Base-by-base conservation (phyloP, 2,888 invertebrate genomes). In the Rotaria macrura region DNA sequence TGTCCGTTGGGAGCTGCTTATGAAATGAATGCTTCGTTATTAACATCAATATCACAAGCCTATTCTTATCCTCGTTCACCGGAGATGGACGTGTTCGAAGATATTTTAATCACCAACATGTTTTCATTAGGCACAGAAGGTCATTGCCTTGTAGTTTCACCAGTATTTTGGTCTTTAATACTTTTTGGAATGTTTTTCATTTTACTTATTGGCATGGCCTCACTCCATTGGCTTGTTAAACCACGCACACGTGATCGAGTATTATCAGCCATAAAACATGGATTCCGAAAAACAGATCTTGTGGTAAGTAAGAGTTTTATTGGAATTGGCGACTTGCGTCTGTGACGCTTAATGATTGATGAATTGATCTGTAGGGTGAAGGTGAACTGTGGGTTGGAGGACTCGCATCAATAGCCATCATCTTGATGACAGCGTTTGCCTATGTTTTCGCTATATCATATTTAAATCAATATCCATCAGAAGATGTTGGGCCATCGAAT, bases 51-150 rank as follows among this genome's bases (percentile, higher is more conserved):
- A 7, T 43, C 43, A 79, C 79, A 79, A 79, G 79, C 43, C 12
- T 79, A 79, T 79, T 25, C 79, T 9, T 79, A 79, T 43, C 79
- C 79, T n/a, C 79, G 79, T 43, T 43, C 43, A 43, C 79, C 79
- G 25, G 79, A 79, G 0, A 43, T 40, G 40, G 20, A 40, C 14
- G 17, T 14, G 4, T 79, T n/a, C 9, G 79, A 79, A 40, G 79
- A 79, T 79, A 25, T 79, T 43, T n/a, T 79, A n/a, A 12, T 79
- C 9, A 4, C 25, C 3, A 25, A 79, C 12, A 79, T 79, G 79
- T 79, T 79, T 79, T 43, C 79, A 14, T 4, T 79, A 3, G 79
- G 43, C 12, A 25, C 43, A 79, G n/a, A 40, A 43, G 10, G 10
- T 40, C 25, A 43, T 43, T 79, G 79, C n/a, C 2, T 79, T 10